These are phyloP conservation scores for Sminthurinus signatus DNA, from an alignment of 1,140 invertebrate genomes.

Conservation along the genomic window DNA sequence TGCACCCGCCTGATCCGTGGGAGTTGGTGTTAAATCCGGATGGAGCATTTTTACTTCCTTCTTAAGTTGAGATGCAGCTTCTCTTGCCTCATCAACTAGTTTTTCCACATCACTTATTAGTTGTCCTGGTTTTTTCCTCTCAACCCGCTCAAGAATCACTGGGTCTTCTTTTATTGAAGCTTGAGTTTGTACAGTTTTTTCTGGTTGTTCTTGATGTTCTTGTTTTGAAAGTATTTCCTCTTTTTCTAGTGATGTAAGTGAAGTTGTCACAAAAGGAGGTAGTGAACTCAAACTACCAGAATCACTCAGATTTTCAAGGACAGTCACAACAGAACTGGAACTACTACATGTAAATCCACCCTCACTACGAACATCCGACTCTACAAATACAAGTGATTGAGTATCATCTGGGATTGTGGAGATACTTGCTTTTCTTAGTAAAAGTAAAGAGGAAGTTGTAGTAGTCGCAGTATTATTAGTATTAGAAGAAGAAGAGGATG, in stretches of 20 bases:
- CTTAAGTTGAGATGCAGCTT: constrained; percentile 50
- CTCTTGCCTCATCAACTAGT: constrained; percentile 50
- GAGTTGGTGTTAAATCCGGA: constrained; percentile 52
- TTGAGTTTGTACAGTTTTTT: background rate
- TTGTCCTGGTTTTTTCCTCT: constrained; percentile 31
- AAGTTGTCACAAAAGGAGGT: background rate
- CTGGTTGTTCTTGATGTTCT: background rate
- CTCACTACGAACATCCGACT: background rate
- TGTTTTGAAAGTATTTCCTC: too few relatives aligned
- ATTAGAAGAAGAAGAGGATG: too few relatives aligned
- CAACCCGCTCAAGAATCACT: background rate
- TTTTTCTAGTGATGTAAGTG: background rate
- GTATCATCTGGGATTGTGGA: too few relatives aligned
- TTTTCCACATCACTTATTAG: constrained; percentile 46
- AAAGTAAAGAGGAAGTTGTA: too few relatives aligned
- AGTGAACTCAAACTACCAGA: background rate
- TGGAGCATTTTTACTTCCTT: constrained; percentile 51
- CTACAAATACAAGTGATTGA: too few relatives aligned
- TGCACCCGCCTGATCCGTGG: constrained; percentile 42
- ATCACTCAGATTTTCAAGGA: constrained; percentile 6
- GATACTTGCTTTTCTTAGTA: too few relatives aligned
- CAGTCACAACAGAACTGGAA: constrained; percentile 20
- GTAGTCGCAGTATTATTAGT: too few relatives aligned
- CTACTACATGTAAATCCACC: constrained; percentile 10
- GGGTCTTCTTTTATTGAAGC: constrained; percentile 8